Evolutionary conservation across 2,888 invertebrate species (phyloP).

Genomic region (Antheraea yamamai): DNA sequence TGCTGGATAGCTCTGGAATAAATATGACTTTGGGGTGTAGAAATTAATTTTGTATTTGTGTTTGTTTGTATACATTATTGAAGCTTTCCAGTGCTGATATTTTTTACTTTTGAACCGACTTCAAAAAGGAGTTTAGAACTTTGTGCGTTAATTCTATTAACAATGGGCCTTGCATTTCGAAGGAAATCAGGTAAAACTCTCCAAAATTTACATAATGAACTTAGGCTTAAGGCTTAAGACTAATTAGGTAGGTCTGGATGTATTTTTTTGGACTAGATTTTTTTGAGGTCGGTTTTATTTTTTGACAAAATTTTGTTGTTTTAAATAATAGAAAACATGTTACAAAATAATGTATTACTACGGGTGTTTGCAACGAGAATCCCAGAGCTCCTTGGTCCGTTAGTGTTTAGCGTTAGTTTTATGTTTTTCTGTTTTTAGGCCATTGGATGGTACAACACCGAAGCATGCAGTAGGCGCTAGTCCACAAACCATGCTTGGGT

Average conservation of each 20-base stretch:
- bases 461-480: conserved; percentile 82
- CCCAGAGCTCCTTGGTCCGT: conserved; percentile 38
- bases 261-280: too few species aligned
- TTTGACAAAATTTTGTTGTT: too few species aligned
- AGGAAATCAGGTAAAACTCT: too few species aligned
- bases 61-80: background rate
- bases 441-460: conserved; percentile 82
- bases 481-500: conserved; percentile 85
- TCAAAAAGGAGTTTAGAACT: too few species aligned
- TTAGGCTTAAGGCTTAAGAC: too few species aligned
- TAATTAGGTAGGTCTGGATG: background rate
- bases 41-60: background rate
- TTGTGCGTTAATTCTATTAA: too few species aligned
- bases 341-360: conserved; percentile 41
- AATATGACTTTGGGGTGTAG: too few species aligned
- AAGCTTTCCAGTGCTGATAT: background rate
- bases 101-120: too few species aligned
- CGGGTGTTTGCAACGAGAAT: conserved; percentile 34
- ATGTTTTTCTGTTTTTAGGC: conserved; percentile 84
- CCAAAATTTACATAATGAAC: too few species aligned
- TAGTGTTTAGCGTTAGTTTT: conserved; percentile 72
- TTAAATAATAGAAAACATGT: conserved; percentile 37
- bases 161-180: too few species aligned
- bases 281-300: too few species aligned
- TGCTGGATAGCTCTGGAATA: background rate